These are phyloP conservation scores for Luscinia luscinia DNA, from an alignment of 2,797 vertebrate genomes.

Conservation along the genomic window DNA sequence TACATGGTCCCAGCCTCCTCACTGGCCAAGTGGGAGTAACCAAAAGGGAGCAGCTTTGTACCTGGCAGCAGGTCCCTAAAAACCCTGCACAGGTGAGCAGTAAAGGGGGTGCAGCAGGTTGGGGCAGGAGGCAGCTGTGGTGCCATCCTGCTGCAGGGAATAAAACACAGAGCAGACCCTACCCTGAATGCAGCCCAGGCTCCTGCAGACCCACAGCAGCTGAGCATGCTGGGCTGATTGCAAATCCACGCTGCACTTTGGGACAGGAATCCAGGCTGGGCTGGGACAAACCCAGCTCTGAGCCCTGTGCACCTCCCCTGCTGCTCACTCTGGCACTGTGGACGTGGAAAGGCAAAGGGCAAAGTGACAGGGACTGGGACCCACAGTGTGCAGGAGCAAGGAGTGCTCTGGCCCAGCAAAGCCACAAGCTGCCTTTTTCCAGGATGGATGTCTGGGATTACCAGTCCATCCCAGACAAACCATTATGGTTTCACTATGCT, in stretches of 20 bases:
- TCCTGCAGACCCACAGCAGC: neutral
- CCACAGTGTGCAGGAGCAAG: accelerated
- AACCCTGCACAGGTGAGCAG: accelerated
- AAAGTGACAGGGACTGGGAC: neutral
- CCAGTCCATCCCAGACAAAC: neutral
- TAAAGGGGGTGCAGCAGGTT: accelerated
- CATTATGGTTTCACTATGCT: conserved; percentile 9
- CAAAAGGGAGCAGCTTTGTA: accelerated
- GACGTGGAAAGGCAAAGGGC: neutral
- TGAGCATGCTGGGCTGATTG: neutral
- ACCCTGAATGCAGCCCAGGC: accelerated
- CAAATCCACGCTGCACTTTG: neutral
- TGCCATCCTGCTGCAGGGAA: neutral
- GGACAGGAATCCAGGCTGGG: neutral
- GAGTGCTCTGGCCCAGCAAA: neutral
- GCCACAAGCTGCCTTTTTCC: neutral
- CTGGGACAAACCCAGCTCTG: neutral
- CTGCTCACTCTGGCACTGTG: accelerated
- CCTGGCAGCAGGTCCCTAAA: neutral
- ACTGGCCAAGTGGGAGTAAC: neutral
- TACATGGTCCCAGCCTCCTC: accelerated
- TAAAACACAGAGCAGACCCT: neutral
- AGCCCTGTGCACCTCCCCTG: too few species aligned
- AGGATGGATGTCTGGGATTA: neutral
- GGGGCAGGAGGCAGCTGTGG: neutral